Percentiles rank a stretch among this genome's conserved stretches.
These are phyloP conservation scores for Pollachius pollachius DNA, from an alignment of 2,113 vertebrate species.

Conservation along the genomic window DNA sequence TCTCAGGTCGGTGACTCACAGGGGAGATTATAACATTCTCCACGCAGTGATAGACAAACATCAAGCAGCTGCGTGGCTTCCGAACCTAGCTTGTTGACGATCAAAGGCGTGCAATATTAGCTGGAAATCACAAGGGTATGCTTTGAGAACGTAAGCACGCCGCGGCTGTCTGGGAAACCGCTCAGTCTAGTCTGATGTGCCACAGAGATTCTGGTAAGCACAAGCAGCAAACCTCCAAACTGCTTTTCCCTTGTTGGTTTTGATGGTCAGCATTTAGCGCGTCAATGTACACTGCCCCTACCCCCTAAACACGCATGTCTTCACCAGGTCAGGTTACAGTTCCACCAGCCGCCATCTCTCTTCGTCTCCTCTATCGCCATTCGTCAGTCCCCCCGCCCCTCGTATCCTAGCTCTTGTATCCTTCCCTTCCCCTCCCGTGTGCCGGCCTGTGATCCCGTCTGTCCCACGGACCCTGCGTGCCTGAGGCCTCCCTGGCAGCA, in stretches of 20 bases:
- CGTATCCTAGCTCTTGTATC: not conserved
- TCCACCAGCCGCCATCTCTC: not conserved
- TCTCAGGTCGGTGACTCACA: not conserved
- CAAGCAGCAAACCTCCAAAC: not conserved
- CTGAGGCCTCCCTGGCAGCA: slow-evolving; percentile 25
- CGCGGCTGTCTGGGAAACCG: not conserved
- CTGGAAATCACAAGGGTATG: not conserved
- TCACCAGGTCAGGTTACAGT: not conserved
- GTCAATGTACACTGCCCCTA: no score
- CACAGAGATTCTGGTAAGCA: no score
- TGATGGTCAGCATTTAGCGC: no score
- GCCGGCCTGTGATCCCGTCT: not conserved
- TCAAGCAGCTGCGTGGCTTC: slow-evolving; percentile 12
- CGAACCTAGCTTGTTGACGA: not conserved
- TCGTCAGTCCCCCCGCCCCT: not conserved
- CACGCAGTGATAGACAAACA: not conserved
- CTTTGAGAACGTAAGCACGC: not conserved
- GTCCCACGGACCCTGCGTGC: not conserved
- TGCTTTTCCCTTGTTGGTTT: no score
- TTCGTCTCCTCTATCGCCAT: not conserved
- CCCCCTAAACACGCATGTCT: not conserved
- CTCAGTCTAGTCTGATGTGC: no score
- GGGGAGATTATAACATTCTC: not conserved
- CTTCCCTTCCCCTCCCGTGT: slow-evolving; percentile 2
- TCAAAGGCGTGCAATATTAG: slow-evolving; percentile 1